Evolutionary conservation across 2,797 vertebrate species (phyloP).

Genomic region (Gymnothorax reevesii): DNA sequence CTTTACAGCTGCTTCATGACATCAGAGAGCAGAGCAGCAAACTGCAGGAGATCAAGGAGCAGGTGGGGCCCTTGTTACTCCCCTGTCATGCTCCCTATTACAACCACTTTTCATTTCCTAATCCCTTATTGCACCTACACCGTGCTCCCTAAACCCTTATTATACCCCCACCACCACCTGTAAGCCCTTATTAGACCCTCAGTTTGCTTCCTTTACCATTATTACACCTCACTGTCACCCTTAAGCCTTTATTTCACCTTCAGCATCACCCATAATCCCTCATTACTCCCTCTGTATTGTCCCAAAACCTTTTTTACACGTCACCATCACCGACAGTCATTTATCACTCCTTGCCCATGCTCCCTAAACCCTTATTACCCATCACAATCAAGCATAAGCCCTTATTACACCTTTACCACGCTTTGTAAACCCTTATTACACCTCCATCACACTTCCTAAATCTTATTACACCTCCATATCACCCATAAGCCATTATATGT

Average conservation of each 20-base stretch:
- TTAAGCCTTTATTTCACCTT: too few relatives aligned
- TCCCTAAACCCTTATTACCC: too few relatives aligned
- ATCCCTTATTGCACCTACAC: not conserved
- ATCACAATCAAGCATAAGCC: too few relatives aligned
- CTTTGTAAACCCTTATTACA: not conserved
- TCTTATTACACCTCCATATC: not conserved
- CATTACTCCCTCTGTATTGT: too few relatives aligned
- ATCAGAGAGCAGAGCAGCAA: conserved; percentile 98
- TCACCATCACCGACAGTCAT: too few relatives aligned
- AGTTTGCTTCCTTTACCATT: too few relatives aligned
- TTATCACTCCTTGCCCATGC: too few relatives aligned
- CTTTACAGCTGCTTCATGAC: conserved; percentile 95
- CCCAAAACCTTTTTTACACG: too few relatives aligned
- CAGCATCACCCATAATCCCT: too few relatives aligned
- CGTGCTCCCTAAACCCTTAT: not conserved
- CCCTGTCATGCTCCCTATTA: not conserved
- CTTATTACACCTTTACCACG: not conserved
- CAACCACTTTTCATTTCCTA: not conserved
- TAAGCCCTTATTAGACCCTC: not conserved
- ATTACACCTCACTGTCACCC: too few relatives aligned
- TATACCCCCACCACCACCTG: not conserved
- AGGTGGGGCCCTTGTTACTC: conserved; percentile 72
- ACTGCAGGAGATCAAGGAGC: conserved; percentile 98
- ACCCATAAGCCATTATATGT: not conserved
- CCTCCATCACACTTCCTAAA: not conserved